Evolutionary conservation across 2,888 invertebrate species (phyloP), one percentile per base, ranked within the genome.

Genomic region (Philaethria dido): DNA sequence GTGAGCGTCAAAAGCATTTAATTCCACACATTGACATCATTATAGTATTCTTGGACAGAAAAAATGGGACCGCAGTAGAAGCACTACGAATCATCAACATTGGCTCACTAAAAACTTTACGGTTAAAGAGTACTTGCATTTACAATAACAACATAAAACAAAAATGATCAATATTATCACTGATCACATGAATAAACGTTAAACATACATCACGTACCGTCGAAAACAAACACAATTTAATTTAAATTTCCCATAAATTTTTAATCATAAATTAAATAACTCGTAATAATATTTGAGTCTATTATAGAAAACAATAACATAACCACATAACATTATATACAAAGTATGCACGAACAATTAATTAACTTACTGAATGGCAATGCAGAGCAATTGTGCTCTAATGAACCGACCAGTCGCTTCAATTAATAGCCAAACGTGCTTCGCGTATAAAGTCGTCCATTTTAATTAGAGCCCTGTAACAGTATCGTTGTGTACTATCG

Each of bases 351-450:
- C 68, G 74, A 63, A 70, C 77, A 79, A 82, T 84, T 84, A 79
- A 82, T 84, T 84, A 83, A 82, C 82, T 82, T 78, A 81, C 79
- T 80, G 78, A 81, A 85, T 80, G 69, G 72, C 67, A 77, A 77
- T 80, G 79, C 76, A 77, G 77, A 77, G 78, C 78, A 81, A 85
- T 85, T 85, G 83, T 82, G 78, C 80, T 78, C 83, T 87, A 89
- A 88, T 88, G 86, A 88, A 87, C 83, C 77, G 78, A 75, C 77
- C 80, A 75, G 79, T 78, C 72, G 77, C 80, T 82, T 78, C 81
- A 86, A 88, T 88, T 89, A 88, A 88, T 87, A 85, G 86, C 80
- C 81, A 83, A 81, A 87, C 88, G 89, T 89, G 88, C 84, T 74
- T 71, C 62, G 87, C 73, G 77, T 86, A 77, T 72, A 79, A 84